Evolutionary conservation across 2,888 invertebrate genomes (phyloP).

Genomic region (Schizaphis graminum): DNA sequence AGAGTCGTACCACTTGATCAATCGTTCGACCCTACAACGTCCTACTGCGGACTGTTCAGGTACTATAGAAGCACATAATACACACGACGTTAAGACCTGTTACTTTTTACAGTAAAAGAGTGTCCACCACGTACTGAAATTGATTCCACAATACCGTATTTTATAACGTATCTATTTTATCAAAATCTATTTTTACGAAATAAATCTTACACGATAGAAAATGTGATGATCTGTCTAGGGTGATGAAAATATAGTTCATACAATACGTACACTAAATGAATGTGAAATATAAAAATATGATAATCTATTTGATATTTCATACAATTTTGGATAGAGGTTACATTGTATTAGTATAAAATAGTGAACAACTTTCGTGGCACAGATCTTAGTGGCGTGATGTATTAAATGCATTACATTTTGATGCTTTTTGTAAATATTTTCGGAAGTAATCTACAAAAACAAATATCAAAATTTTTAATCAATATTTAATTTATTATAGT

Average conservation of each 20-base stretch:
- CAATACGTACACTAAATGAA: not conserved
- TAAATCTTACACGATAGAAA: not conserved
- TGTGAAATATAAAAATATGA: not conserved
- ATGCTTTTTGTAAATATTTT: not conserved
- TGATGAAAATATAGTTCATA: not conserved
- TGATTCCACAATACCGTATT: not conserved
- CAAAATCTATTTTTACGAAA: not conserved
- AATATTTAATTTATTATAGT: not conserved
- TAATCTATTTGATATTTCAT: not conserved
- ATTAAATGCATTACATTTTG: not conserved
- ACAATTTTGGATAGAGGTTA: not conserved
- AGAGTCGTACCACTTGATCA: conserved; percentile 79
- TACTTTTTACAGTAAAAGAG: not conserved
- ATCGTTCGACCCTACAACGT: conserved; percentile 75
- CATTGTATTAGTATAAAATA: not conserved
- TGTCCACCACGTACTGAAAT: not conserved
- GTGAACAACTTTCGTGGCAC: not conserved
- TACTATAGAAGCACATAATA: conserved; percentile 69
- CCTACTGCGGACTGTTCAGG: conserved; percentile 80
- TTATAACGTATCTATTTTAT: not conserved
- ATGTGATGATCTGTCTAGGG: too few species aligned
- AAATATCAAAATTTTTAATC: not conserved
- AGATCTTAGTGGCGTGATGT: not conserved
- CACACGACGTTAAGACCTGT: not conserved
- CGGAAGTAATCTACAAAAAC: not conserved